Evolutionary conservation across 2,113 vertebrate species (phyloP), one percentile per base, ranked within the genome.

Genomic region (Mionectes macconnelli): DNA sequence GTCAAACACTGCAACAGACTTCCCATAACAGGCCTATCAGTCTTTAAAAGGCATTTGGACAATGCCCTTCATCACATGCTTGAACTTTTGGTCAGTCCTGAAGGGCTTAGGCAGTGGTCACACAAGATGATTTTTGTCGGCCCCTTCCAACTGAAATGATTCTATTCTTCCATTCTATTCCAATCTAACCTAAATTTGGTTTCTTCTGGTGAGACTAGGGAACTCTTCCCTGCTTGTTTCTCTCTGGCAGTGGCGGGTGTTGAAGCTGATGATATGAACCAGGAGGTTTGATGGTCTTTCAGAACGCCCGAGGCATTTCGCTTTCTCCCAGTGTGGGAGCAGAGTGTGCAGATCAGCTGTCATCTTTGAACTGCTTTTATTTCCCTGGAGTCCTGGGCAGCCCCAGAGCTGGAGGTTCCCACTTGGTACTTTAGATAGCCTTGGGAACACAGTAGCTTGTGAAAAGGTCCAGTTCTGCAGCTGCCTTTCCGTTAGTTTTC

Each of bases 371-470:
- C 35, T 75, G 40, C 50, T 80, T 39, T 66, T 75, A 60, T 13
- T 49, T 79, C 13, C 19, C 30, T 55, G 44, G 18, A 44, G n/a
- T 47, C 27, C 44, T 68, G 63, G 68, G 27, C 35, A 68, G 40
- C 67, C 11, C 23, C 27, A 23, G 31, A 9, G 15, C 4, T 88
- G 49, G 53, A 80, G 25, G 2, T 33, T 70, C 62, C 37, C 25
- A 18, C 0, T 1, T 40, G 30, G 33, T 62, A 11, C 23, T 66
- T 72, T 2, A 39, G 28, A 30, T 9, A 47, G 49, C 47, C n/a
- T 62, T 42, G 63, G 31, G n/a, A 80, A 66, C 1, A 6, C 4
- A 1, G 8, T 13, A 24, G 28, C n/a, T 57, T 1, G 0, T 76
- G 68, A 13, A 37, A 72, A 72, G n/a, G n/a, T 27, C 33, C 56